phyloP scores from a whole-genome alignment of 2,797 vertebrate genomes.

The Sitta carolinensis region DNA sequence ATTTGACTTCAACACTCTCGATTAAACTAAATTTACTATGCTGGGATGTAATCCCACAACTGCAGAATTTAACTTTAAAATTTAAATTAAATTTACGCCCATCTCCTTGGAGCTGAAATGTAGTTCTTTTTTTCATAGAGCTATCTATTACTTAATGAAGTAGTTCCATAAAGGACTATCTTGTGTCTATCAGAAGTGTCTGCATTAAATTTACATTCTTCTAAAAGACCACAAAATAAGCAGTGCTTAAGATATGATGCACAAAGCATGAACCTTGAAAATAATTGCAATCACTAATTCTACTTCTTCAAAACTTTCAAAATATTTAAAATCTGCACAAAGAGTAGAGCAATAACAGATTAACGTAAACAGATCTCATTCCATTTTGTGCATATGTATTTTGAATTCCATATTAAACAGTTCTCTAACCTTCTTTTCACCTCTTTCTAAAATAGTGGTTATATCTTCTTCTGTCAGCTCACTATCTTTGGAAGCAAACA shows the following conservation, averaged over 20 bases:
- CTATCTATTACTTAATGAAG: not conserved
- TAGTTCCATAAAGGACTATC: not conserved
- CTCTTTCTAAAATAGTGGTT: constrained; percentile 84
- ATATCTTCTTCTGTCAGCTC: constrained; percentile 88
- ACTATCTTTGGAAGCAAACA: constrained; percentile 88
- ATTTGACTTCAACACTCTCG: not conserved
- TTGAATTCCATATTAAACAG: not conserved
- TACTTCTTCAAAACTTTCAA: not conserved
- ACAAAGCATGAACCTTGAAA: not conserved
- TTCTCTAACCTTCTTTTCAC: constrained; percentile 85
- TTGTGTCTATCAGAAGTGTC: not conserved
- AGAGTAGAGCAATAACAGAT: not conserved
- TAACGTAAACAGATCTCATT: not conserved
- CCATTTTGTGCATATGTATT: not conserved
- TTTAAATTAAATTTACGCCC: not conserved
- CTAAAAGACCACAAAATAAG: not conserved
- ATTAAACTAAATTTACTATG: not conserved
- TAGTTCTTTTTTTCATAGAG: not conserved
- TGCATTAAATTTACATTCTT: not conserved
- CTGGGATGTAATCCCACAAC: not conserved
- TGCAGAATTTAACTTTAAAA: not conserved
- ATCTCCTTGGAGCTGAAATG: not conserved
- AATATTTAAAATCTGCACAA: not conserved
- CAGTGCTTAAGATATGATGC: not conserved
- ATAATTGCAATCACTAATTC: not conserved